Base-by-base conservation (phyloP, 2,797 vertebrate species). In the Melanotaenia maccullochi region DNA sequence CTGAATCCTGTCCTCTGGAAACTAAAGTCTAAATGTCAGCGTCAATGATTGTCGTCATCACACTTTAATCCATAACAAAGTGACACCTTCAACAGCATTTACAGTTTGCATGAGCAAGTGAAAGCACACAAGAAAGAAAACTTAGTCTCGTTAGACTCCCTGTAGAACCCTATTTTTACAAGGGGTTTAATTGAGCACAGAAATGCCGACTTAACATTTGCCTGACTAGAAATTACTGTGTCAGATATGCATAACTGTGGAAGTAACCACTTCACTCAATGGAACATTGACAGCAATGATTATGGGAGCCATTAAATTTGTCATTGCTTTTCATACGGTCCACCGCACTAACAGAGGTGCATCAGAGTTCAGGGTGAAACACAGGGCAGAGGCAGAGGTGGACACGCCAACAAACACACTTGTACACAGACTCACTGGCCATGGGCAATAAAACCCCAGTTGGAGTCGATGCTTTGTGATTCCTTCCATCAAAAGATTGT, bases 401-500 rank as follows among this genome's bases (percentile, higher is more conserved):
- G 69, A 79, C 64, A 65, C 66, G 38, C 52, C 61, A 24, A 54
- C 67, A 66, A 72, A 71, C 61, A 30, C 56, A 62, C 70, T 76
- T 24, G 47, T 56, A 51, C 58, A 73, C 67, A 77, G 59, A 61
- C 59, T 20, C 11, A 22, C 24, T 68, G 59, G 61, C 82, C 60
- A 40, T 40, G 72, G 79, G 73, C 76, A 71, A 84, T 87, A 89
- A 92, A 89, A 67, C 61, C 81, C 77, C 71, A 65, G 87, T 28
- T 78, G 77, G 79, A 87, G 85, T 78, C 71, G 47, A 73, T 76
- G 68, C 76, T 78, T 81, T 72, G 75, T 86, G 84, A 82, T 90
- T 87, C 74, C 76, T 69, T 66, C 83, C 78, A 87, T 93, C 88
- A 92, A 79, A 87, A 58, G 69, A 86, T 75, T 83, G 83, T 93